phyloP scores from a whole-genome alignment of 37 sponge, comb jelly and placozoan species.

The Aphrocallistes beatrix region DNA sequence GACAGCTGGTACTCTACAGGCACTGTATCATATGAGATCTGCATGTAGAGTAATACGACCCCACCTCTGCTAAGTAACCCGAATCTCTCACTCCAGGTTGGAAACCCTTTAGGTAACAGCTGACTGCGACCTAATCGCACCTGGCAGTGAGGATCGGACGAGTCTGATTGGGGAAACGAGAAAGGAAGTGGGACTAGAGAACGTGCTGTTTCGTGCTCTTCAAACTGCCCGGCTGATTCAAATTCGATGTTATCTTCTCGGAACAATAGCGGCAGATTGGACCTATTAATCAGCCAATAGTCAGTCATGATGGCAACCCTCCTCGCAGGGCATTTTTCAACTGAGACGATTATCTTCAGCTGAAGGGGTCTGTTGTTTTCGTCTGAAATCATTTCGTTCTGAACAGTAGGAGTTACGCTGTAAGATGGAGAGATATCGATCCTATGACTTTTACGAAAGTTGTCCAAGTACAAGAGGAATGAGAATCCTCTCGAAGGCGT shows the following conservation, averaged over 20 bases:
- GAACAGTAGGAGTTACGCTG: background rate
- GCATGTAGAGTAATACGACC: background rate
- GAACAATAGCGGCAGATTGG: constrained; percentile 76
- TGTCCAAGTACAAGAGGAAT: background rate
- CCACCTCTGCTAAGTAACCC: background rate
- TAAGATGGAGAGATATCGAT: background rate
- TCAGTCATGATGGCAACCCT: constrained; percentile 56
- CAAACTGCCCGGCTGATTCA: constrained; percentile 61
- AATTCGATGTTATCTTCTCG: constrained; percentile 36
- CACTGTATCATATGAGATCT: background rate
- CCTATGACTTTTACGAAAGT: background rate
- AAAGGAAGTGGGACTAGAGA: constrained; percentile 64
- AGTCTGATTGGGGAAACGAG: constrained; percentile 29
- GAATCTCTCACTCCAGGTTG: background rate
- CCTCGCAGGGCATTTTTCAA: background rate
- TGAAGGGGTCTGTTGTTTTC: background rate
- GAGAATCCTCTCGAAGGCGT: background rate
- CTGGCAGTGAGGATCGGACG: background rate
- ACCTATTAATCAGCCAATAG: constrained; percentile 73
- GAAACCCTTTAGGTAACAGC: background rate
- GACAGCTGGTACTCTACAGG: constrained; percentile 60
- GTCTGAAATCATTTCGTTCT: background rate
- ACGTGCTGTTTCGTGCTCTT: constrained; percentile 69
- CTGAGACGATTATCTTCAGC: background rate
- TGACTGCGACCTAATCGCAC: background rate